Evolutionary conservation across 2,888 invertebrate genomes (phyloP), one percentile per base, ranked within the genome.

Genomic region (Limulus polyphemus): DNA sequence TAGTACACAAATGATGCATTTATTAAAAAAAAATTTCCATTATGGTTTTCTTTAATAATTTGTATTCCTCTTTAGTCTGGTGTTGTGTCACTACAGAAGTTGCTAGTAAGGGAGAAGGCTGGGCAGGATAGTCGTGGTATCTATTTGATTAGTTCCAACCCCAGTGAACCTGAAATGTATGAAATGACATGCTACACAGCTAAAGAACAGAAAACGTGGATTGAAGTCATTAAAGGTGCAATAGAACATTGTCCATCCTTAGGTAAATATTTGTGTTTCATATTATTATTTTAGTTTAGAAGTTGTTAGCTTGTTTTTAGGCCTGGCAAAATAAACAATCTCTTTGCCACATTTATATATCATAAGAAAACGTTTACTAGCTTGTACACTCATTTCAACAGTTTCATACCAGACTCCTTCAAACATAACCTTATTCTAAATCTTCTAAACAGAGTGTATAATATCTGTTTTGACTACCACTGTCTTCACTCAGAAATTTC

Each of bases 101-200:
- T 97, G 60, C 79, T 97, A 62, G 92, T 95, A 10, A 82, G 95
- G 16, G 94, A 95, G 77, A 95, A 95, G 75, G 93, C 94, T 0
- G 88, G 88, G 61, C 72, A 74, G 55, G 90, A 90, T 73, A 86
- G 86, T 3, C 81, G 88, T 5, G 90, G 92, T 0, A 85, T 97
- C 72, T 95, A 94, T 78, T 83, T 97, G 61, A 93, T 97, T 71
- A 90, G 90, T 69, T 90, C 91, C 70, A 91, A 91, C 73, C 90
- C 91, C 9, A 69, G 85, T 7, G 89, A 88, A 74, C 94, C 94
- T 0, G 95, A 95, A 80, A 95, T 97, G 94, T 95, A 94, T 75
- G 95, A 95, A 75, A 79, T 97, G 59, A 85, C 93, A 73, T 82
- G 83, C 67, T 84, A 86, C 47, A 88, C 90, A 72, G 91, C 91